A percentile compares a stretch with the other conserved stretches of the same genome.
phyloP scores from a whole-genome alignment of 1,140 invertebrate genomes.

The Trichomalopsis sarcophagae region DNA sequence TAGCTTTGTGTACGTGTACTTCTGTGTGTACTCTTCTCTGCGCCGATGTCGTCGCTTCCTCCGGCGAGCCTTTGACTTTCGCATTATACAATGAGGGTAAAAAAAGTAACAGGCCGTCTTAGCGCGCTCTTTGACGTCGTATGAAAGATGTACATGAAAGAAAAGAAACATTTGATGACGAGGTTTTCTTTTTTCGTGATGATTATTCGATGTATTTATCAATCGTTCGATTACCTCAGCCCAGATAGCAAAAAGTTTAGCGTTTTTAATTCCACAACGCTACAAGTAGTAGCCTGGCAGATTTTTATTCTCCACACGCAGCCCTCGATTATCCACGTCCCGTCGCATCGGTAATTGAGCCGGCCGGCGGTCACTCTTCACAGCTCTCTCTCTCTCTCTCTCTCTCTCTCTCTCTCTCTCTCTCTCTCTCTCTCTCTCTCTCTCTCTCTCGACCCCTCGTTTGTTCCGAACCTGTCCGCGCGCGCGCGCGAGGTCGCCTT shows the following conservation, averaged over 20 bases:
- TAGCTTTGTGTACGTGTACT: constrained; percentile 58
- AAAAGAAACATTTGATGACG: too few relatives aligned
- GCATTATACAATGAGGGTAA: background rate
- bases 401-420: background rate
- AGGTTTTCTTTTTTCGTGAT: too few relatives aligned
- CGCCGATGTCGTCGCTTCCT: background rate
- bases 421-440: background rate
- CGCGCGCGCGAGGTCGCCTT: background rate
- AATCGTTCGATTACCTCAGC: too few relatives aligned
- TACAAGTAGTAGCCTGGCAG: too few relatives aligned
- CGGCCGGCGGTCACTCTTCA: background rate
- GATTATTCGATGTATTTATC: too few relatives aligned
- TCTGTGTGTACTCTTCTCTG: too few relatives aligned
- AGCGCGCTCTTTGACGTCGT: too few relatives aligned
- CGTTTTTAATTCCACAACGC: too few relatives aligned
- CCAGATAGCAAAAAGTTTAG: too few relatives aligned
- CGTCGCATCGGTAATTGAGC: background rate
- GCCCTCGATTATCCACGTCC: background rate
- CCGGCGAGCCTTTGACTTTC: background rate
- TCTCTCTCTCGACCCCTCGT: background rate
- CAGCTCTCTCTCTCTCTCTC: background rate
- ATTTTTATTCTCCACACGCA: background rate
- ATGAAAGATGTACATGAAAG: too few relatives aligned
- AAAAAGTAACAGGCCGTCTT: background rate
- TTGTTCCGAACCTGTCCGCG: background rate